Conservation (phyloP, 2,797 vertebrate genomes). For the Anguilla megastoma region DNA sequence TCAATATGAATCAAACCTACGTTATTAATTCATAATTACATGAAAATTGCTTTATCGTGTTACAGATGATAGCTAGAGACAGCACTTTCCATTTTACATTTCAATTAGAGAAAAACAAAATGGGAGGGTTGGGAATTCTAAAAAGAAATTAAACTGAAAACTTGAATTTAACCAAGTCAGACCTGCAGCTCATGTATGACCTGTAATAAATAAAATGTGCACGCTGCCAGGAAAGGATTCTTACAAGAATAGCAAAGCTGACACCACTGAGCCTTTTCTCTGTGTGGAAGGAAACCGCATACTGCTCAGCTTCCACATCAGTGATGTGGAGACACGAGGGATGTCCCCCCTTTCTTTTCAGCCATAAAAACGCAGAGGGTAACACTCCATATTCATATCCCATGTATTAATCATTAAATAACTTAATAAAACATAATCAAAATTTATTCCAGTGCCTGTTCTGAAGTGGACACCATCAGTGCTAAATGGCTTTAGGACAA, state of each 20-base stretch:
- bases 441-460: background rate
- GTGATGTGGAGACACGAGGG: background rate
- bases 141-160: background rate
- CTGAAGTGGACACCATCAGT: background rate
- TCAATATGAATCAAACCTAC: background rate
- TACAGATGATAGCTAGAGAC: background rate
- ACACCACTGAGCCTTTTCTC: background rate
- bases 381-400: background rate
- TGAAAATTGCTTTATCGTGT: background rate
- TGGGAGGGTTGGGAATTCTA: background rate
- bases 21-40: background rate
- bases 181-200: background rate
- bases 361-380: background rate
- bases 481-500: background rate
- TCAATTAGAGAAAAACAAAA: background rate
- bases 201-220: background rate
- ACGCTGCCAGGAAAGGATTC: background rate
- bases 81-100: background rate
- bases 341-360: background rate
- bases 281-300: background rate
- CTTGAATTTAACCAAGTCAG: background rate
- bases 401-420: background rate
- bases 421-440: background rate
- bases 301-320: background rate
- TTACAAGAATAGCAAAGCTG: background rate